Evolutionary conservation across 2,888 invertebrate genomes (phyloP).

Genomic region (Sinotaia quadrata): DNA sequence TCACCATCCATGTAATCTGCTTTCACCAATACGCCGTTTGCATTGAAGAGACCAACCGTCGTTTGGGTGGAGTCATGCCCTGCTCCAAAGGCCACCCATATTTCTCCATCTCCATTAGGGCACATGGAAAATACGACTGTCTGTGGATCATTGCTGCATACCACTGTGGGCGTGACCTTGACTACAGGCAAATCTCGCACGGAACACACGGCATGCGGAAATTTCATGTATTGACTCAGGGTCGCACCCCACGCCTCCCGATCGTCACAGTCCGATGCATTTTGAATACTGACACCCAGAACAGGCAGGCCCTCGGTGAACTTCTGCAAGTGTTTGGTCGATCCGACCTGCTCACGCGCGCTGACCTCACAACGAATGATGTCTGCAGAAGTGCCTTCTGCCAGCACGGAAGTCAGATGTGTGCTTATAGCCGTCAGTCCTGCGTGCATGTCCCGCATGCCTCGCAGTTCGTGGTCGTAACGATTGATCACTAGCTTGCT

Average conservation of each 20-base stretch:
- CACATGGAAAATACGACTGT: not conserved
- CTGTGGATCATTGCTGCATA: not conserved
- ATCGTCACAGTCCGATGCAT: not conserved
- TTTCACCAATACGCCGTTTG: not conserved
- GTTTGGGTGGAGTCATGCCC: not conserved
- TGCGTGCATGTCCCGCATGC: not conserved
- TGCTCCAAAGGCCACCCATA: constrained; percentile 1
- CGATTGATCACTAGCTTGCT: not conserved
- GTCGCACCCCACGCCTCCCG: too few species aligned
- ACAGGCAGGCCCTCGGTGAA: constrained; percentile 1
- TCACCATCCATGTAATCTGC: not conserved
- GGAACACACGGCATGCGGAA: not conserved
- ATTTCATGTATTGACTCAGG: not conserved
- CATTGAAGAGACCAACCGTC: not conserved
- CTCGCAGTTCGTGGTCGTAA: not conserved
- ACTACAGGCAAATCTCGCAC: not conserved
- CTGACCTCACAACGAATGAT: not conserved
- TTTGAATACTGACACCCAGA: not conserved
- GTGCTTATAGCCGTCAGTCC: constrained; percentile 4
- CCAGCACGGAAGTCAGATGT: constrained; percentile 4
- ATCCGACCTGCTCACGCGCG: not conserved
- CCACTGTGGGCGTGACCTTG: not conserved
- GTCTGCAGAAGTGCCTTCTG: not conserved
- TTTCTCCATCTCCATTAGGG: not conserved
- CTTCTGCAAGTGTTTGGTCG: not conserved